Evolutionary conservation across 2,888 invertebrate species (phyloP), one percentile per base, ranked within the genome.

Genomic region (Dendrolimus pini): DNA sequence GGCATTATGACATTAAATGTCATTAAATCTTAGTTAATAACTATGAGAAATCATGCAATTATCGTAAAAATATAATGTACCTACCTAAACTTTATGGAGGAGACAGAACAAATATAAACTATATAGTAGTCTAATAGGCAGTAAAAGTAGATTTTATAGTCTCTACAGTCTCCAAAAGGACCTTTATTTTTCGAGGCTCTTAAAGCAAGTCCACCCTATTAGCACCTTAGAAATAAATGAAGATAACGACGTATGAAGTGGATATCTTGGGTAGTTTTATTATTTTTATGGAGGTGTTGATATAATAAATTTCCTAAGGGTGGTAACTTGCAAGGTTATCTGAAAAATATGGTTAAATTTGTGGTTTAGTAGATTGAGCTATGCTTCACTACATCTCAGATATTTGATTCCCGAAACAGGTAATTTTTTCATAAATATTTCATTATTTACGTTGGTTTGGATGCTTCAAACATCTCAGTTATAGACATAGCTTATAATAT

Each of bases 71-170:
- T 47, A 47, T 47, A 10, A 9, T 47, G 47, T 47, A 30, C 30
- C 6, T 30, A 30, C 30, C 9, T 12, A 47, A 47, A 0, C 47
- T 47, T 47, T 47, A 47, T 47, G 30, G 3, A 2, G 47, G 47
- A 60, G 61, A 58, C 55, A 56, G 58, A 60, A 59, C 56, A 63
- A 61, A 63, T 63, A 64, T 67, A 67, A 67, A 64, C 61, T 62
- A 58, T 55, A 63, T 65, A 60, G 54, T 61, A 55, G 53, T 60
- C 61, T 68, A 69, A 70, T 66, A 63, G 67, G 62, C 58, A 55
- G 63, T 68, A 65, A 67, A 68, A 60, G 62, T 58, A 59, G 55
- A 53, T 63, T 70, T 69, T 65, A 68, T 61, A 56, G 60, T 57
- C 58, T 54, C 47, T 55, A 57, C 57, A 58, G 52, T 55, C 56